Evolutionary conservation across 2,797 vertebrate genomes (phyloP).

Genomic region (Gymnopithys bicolor): DNA sequence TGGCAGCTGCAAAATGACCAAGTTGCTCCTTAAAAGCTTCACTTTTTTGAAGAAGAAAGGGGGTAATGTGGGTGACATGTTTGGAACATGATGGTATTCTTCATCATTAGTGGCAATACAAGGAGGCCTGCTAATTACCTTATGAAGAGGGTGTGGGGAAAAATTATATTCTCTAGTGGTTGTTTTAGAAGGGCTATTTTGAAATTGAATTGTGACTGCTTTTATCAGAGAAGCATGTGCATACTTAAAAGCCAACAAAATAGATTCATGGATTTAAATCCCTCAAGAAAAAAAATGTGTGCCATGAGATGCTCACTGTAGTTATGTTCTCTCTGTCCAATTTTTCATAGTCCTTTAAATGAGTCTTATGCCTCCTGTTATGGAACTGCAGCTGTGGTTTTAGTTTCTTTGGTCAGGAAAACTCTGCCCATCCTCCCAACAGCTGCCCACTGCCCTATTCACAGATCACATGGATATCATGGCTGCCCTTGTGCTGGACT

Average conservation of each 20-base stretch:
- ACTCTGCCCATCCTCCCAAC: background rate
- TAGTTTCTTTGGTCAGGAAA: background rate
- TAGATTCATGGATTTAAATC: background rate
- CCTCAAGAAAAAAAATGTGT: background rate
- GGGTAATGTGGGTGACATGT: background rate
- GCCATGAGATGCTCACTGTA: accelerated
- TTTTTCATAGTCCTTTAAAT: background rate
- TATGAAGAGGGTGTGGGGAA: background rate
- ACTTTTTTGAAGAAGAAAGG: background rate
- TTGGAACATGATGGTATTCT: background rate
- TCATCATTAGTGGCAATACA: background rate
- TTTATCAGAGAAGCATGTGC: background rate
- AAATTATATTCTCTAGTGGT: background rate
- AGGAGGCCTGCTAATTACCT: background rate
- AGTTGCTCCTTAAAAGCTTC: background rate
- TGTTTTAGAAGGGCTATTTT: constrained; percentile 24
- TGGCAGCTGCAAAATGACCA: background rate
- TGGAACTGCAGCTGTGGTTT: background rate
- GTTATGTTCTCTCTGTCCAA: background rate
- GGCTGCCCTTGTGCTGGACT: background rate
- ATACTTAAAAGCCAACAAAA: constrained; percentile 3
- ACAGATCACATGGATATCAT: accelerated
- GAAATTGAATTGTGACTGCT: background rate
- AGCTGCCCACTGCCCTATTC: background rate
- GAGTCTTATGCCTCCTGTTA: background rate